Conservation (phyloP, 1,140 invertebrate species). For the Laodelphax striatellus region DNA sequence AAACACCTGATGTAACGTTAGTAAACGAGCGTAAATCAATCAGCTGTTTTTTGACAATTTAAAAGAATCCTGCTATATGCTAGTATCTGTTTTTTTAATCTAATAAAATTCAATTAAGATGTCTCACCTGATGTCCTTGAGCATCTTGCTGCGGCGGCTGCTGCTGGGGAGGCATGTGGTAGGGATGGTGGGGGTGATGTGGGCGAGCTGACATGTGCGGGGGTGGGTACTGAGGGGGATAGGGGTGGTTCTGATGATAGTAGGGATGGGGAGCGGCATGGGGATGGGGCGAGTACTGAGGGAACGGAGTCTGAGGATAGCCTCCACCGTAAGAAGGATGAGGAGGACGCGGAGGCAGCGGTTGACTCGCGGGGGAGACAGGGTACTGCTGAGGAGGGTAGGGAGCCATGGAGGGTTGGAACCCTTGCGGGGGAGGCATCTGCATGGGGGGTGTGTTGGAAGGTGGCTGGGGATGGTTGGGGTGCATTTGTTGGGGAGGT, state of each 20-base stretch:
- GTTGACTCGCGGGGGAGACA: conserved; percentile 21
- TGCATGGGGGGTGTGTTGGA: conserved; percentile 2
- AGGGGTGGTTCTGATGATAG: conserved; percentile 41
- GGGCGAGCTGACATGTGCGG: conserved; percentile 31
- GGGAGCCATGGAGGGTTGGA: conserved; percentile 25
- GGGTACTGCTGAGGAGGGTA: conserved; percentile 29
- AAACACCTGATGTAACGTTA: too few species aligned
- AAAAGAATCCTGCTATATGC: too few species aligned
- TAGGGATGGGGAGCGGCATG: conserved; percentile 29
- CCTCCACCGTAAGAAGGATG: conserved; percentile 30
- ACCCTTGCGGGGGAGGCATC: conserved; percentile 23
- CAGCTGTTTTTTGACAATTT: too few species aligned
- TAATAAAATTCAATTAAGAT: too few species aligned
- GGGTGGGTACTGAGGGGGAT: conserved; percentile 44
- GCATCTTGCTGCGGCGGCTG: conserved; percentile 1
- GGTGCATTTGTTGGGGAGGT: neutral
- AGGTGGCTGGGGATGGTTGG: neutral
- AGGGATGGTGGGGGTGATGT: conserved; percentile 36
- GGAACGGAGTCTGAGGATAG: conserved; percentile 47
- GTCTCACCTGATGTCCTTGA: too few species aligned
- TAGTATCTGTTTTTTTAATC: too few species aligned
- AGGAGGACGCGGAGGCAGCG: conserved; percentile 40
- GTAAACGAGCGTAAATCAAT: too few species aligned
- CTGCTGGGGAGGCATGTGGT: conserved; percentile 14
- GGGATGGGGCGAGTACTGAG: conserved; percentile 40